These are phyloP conservation scores for Trochalopteron elliotii DNA, from an alignment of 2,113 vertebrate species.

Conservation along the genomic window DNA sequence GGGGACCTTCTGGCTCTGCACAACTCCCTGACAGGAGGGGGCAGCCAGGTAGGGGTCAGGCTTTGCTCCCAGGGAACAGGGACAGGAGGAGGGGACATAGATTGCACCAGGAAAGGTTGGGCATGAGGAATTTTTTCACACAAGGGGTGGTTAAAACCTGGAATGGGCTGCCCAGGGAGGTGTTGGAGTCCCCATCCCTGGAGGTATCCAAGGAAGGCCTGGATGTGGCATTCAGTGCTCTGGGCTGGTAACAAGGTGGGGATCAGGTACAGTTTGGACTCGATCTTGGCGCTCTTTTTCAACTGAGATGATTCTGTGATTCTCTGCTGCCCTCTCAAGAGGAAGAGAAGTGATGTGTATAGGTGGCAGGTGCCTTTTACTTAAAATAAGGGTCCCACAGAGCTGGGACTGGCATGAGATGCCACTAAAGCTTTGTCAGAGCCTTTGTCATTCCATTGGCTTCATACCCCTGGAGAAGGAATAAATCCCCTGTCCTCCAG, in stretches of 20 bases:
- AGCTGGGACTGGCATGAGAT: not conserved
- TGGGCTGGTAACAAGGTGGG: too few species aligned
- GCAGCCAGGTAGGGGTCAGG: accelerated
- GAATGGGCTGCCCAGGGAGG: not conserved
- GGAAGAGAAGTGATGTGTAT: too few species aligned
- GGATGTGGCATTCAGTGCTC: not conserved
- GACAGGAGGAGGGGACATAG: too few species aligned
- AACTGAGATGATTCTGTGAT: not conserved
- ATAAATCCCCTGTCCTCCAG: not conserved
- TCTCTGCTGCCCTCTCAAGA: not conserved
- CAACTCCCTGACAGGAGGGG: not conserved
- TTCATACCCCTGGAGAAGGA: not conserved
- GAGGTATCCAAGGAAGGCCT: not conserved
- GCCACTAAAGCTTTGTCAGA: not conserved
- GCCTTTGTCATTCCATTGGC: not conserved
- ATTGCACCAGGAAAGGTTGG: not conserved
- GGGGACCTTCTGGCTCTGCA: not conserved
- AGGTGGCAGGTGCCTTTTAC: not conserved
- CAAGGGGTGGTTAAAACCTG: accelerated
- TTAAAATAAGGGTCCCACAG: not conserved
- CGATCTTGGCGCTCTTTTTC: accelerated
- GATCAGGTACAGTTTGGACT: not conserved
- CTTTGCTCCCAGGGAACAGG: not conserved
- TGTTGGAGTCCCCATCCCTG: not conserved
- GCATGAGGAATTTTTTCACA: not conserved